Evolutionary conservation across 2,888 invertebrate genomes (phyloP), one percentile per base, ranked within the genome.

Genomic region (Baccha elongata): DNA sequence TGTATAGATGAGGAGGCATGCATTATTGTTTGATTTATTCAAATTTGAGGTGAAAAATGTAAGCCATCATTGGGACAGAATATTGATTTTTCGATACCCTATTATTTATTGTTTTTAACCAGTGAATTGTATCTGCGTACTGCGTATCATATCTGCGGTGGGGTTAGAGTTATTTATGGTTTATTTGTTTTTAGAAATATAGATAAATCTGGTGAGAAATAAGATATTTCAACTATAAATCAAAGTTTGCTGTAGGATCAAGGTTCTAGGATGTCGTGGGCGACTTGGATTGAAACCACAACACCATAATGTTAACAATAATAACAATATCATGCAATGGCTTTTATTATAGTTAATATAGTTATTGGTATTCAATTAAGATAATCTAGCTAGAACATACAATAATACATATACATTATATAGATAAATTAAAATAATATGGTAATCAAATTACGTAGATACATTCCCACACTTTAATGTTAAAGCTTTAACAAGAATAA

Each of bases 1-100:
- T 11, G 1, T 48, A 10, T 62, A 17, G 13, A n/a, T n/a, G n/a
- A n/a, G n/a, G n/a, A n/a, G n/a, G 73, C 53, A 32, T 5, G 35
- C 67, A 68, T 80, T n/a, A n/a, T n/a, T 74, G 48, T 74, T 40
- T 74, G 79, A 80, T 80, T 74, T 80, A 74, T 80, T 68, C 15
- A 74, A 74, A 53, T 29, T 23, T 35, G 55, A 68, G 48, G 68
- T 80, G 62, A 74, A 74, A 80, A 80, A 80, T 80, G 60, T 42
- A 17, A 53, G 26, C 74, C 55, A 80, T 74, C 68, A 60, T 60
- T 74, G 7, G 17, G 35, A 6, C 19, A 40, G 29, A 23, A 29
- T 80, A 80, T 80, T 48, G 79, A 79, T 79, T 74, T 68, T 65
- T 62, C 52, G 32, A 55, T 55, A 53, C 17, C 3, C 6, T 6